Base-by-base conservation (phyloP, 2,888 invertebrate species). In the Petrolisthes manimaculis region DNA sequence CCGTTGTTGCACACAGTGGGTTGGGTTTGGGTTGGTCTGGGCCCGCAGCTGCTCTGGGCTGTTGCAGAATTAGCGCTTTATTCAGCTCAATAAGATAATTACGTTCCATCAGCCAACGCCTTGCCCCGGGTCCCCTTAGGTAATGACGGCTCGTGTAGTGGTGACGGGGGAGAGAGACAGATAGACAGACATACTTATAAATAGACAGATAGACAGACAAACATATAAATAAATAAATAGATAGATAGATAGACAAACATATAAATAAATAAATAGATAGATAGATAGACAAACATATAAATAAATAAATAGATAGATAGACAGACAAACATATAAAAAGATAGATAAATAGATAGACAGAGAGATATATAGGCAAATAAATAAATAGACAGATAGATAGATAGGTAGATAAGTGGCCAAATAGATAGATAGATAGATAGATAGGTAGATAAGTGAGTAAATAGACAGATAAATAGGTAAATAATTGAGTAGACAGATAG, bases 51-150 rank as follows among this genome's bases (percentile, higher is more conserved):
- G 67, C 81, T 54, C 24, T 24, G 14, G 80, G 37, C 56, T 67
- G 61, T 24, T 24, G 74, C 56, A 53, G 83, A 74, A 86, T 86
- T 82, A 86, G 77, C 81, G 83, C 81, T 82, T 86, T 77, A 86
- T 86, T 74, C 86, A 61, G 82, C 77, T 86, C 82, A 86, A 86
- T 86, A 86, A 83, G 86, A 86, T 83, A 86, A 86, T 86, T 86
- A 86, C 82, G 79, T 86, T 77, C 83, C 86, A 86, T 86, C 78
- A 81, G 83, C 82, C 82, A 37, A 69, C 82, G 85, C 83, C 67
- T 75, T 24, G 83, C 80, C 85, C 80, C 75, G 69, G 85, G 55
- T 82, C 51, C 69, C 37, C 81, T 79, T 18, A 14, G 51, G 24
- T 85, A 85, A 85, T 85, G 85, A 85, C 69, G 24, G 80, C 85